Evolutionary conservation across 2,797 vertebrate genomes (phyloP).

Genomic region (Agapornis canus): DNA sequence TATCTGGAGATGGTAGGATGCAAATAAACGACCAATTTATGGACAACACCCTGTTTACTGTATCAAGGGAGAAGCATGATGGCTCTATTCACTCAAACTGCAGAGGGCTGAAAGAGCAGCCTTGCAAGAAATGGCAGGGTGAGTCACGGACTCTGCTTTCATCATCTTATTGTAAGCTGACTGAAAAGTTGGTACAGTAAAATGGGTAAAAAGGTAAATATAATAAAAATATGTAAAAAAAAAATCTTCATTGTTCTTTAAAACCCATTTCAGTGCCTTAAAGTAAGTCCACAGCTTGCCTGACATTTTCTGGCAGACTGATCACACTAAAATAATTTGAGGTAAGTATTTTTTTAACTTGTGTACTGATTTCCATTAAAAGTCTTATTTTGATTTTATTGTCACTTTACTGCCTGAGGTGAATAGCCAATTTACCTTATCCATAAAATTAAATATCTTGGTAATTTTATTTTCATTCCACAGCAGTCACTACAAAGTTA

Average conservation of each 20-base stretch:
- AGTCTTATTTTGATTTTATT: neutral
- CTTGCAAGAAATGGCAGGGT: neutral
- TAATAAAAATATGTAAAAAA: neutral
- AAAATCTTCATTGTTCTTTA: neutral
- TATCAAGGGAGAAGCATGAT: neutral
- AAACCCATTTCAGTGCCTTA: neutral
- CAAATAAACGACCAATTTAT: neutral
- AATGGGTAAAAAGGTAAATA: neutral
- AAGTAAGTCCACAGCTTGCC: neutral
- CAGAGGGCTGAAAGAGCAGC: neutral
- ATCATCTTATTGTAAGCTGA: neutral
- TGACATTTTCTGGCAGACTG: neutral
- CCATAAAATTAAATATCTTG: neutral
- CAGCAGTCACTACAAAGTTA: neutral
- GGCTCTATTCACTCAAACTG: neutral
- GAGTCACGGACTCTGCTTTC: neutral
- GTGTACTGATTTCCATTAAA: neutral
- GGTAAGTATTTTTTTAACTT: neutral
- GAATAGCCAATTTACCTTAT: neutral
- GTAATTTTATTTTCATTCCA: neutral
- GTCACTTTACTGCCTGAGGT: neutral
- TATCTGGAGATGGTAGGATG: neutral
- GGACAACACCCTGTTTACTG: neutral
- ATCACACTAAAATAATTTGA: neutral
- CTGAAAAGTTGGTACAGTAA: neutral